Evolutionary conservation across 1,140 invertebrate species (phyloP).

Genomic region (Oryzaephilus surinamensis): DNA sequence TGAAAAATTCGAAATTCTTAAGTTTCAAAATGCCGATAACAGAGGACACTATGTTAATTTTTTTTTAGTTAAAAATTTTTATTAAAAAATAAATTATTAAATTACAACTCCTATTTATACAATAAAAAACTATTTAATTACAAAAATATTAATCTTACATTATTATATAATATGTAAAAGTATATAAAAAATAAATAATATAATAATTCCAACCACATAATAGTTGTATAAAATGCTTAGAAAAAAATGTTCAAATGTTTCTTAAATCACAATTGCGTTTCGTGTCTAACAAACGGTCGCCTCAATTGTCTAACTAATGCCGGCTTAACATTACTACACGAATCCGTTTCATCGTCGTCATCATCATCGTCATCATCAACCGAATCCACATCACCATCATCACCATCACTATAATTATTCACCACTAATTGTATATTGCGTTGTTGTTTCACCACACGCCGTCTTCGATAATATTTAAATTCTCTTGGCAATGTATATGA

Average conservation of each 20-base stretch:
- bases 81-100: slow-evolving; percentile 6
- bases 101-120: too few species aligned
- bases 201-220: too few species aligned
- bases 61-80: neutral
- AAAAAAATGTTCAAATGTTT: slow-evolving; percentile 6
- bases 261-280: slow-evolving; percentile 32
- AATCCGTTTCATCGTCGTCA: neutral
- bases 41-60: too few species aligned
- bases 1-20: too few species aligned
- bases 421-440: slow-evolving; percentile 49
- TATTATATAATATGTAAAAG: slow-evolving; percentile 9
- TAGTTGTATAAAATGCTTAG: slow-evolving; percentile 3
- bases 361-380: slow-evolving; percentile 47
- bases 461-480: slow-evolving; percentile 68
- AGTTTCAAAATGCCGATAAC: too few species aligned
- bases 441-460: slow-evolving; percentile 35
- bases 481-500: slow-evolving; percentile 76
- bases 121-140: slow-evolving; percentile 12
- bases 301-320: slow-evolving; percentile 27
- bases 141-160: slow-evolving; percentile 10
- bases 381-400: slow-evolving; percentile 65
- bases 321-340: slow-evolving; percentile 24
- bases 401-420: slow-evolving; percentile 78
- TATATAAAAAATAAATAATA: slow-evolving; percentile 7
- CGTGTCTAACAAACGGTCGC: slow-evolving; percentile 31